Evolutionary conservation across 2,797 vertebrate genomes (phyloP).

Genomic region (Falco columbarius): DNA sequence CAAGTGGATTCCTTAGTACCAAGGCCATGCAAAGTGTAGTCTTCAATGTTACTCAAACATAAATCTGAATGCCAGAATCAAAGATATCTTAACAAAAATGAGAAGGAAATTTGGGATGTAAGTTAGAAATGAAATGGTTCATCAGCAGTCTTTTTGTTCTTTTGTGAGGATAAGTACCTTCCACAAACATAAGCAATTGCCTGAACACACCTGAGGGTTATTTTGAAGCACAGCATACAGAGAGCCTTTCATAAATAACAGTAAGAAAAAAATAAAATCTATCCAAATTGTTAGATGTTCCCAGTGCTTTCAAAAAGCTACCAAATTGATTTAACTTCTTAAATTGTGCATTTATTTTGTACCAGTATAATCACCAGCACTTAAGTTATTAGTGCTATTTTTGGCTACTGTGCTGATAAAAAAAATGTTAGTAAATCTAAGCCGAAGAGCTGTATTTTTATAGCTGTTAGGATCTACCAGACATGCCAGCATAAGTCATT

Average conservation of each 20-base stretch:
- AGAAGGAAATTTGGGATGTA: neutral
- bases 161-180: neutral
- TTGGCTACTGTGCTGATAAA: neutral
- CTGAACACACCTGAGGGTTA: neutral
- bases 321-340: constrained; percentile 15
- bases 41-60: neutral
- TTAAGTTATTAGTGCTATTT: constrained; percentile 34
- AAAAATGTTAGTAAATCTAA: constrained; percentile 14
- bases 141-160: neutral
- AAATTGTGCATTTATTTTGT: constrained; percentile 7
- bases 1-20: neutral
- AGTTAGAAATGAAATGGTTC: neutral
- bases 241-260: neutral
- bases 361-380: constrained; percentile 5
- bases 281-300: neutral
- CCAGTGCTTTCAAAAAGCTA: neutral
- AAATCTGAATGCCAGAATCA: neutral
- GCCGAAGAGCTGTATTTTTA: neutral
- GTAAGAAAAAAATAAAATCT: neutral
- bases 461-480: neutral
- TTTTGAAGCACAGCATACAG: neutral
- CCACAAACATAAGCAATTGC: neutral
- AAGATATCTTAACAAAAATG: neutral
- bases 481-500: neutral
- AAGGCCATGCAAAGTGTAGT: neutral